Evolutionary conservation across 2,888 invertebrate genomes (phyloP).

Genomic region (Pyrochroa serraticornis): DNA sequence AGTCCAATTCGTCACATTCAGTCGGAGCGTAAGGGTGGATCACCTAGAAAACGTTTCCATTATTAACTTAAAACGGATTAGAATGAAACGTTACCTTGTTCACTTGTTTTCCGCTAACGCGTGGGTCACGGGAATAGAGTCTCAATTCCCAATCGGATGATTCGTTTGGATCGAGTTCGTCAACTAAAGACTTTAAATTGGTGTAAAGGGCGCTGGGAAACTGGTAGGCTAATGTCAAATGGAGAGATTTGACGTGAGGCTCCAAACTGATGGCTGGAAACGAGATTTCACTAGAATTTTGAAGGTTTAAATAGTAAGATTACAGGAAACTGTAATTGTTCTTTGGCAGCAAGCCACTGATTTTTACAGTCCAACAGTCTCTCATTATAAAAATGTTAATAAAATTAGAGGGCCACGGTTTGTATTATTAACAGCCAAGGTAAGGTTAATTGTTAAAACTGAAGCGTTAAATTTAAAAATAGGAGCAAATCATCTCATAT

Average conservation of each 20-base stretch:
- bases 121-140: slow-evolving; percentile 83
- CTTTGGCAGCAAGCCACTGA: no score
- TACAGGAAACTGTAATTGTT: neutral
- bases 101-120: slow-evolving; percentile 74
- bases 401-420: no score
- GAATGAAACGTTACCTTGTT: slow-evolving; percentile 49
- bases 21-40: slow-evolving; percentile 77
- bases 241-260: slow-evolving; percentile 83
- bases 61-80: neutral
- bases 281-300: slow-evolving; percentile 7
- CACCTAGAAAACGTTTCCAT: slow-evolving; percentile 60
- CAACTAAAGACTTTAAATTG: slow-evolving; percentile 74
- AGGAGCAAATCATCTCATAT: no score
- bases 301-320: neutral
- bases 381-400: no score
- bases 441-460: no score
- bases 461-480: no score
- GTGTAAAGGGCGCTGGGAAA: slow-evolving; percentile 77
- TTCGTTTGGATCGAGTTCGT: slow-evolving; percentile 70
- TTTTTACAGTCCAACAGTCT: no score
- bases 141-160: slow-evolving; percentile 83
- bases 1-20: slow-evolving; percentile 83
- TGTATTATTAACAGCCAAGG: no score
- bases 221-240: slow-evolving; percentile 88
- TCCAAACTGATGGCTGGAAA: slow-evolving; percentile 73